These are phyloP conservation scores for Bombylius discolor DNA, from an alignment of 2,888 invertebrate species.

Conservation along the genomic window DNA sequence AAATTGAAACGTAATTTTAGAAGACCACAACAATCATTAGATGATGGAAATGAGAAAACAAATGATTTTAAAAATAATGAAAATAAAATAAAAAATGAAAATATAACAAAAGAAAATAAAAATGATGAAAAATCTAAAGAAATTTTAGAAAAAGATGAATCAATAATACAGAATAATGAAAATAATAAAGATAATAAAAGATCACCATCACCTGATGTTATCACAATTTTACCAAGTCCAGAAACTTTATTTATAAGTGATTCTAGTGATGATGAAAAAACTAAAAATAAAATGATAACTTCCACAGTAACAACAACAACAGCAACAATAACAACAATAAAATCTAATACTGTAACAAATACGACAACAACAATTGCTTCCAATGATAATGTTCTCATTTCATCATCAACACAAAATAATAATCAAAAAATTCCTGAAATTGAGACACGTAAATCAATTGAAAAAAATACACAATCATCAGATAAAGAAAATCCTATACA, in stretches of 20 bases:
- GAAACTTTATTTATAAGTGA: slow-evolving; percentile 43
- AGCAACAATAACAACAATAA: slow-evolving; percentile 1
- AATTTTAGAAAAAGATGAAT: not conserved
- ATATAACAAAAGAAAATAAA: not conserved
- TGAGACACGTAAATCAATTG: not conserved
- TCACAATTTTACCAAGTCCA: slow-evolving; percentile 31
- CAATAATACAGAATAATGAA: not conserved
- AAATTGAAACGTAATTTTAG: slow-evolving; percentile 33
- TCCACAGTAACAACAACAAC: not conserved
- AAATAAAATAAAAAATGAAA: not conserved
- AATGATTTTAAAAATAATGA: not conserved
- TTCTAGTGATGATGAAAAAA: slow-evolving; percentile 36
- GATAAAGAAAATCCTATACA: not conserved
- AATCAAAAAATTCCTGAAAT: not conserved
- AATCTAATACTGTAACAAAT: not conserved
- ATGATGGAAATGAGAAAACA: not conserved
- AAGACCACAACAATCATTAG: slow-evolving; percentile 9
- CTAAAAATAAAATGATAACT: not conserved
- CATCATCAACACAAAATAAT: too few relatives aligned
- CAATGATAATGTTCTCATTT: not conserved
- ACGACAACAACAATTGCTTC: too few relatives aligned
- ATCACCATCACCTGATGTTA: slow-evolving; percentile 34
- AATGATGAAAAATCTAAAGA: not conserved
- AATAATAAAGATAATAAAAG: slow-evolving; percentile 16
- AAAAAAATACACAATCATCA: not conserved